Conservation (phyloP, 2,113 vertebrate species). For the Periophthalmus modestus region DNA sequence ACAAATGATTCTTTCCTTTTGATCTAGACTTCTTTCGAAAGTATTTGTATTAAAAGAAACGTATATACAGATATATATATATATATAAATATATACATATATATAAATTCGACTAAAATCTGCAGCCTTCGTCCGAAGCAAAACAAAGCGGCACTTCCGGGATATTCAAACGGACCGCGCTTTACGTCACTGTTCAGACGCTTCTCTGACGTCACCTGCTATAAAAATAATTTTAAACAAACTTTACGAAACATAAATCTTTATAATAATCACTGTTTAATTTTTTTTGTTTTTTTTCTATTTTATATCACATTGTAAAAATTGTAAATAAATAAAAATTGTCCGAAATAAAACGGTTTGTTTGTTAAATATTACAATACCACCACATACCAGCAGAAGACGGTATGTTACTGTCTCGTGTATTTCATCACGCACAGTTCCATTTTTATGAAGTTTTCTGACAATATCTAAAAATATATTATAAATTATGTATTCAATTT, state of each 20-base stretch:
- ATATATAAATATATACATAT: too few species aligned
- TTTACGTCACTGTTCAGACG: background rate
- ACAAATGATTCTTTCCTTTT: background rate
- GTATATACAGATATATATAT: background rate
- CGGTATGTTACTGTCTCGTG: background rate
- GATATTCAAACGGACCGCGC: background rate
- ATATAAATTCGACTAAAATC: too few species aligned
- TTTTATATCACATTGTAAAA: too few species aligned
- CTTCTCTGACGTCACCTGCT: background rate
- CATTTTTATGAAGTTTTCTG: too few species aligned
- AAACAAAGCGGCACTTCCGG: slow-evolving; percentile 7
- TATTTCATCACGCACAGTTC: background rate
- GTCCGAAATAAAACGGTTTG: too few species aligned
- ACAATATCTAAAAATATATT: too few species aligned
- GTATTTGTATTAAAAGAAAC: background rate
- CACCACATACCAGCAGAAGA: slow-evolving; percentile 5
- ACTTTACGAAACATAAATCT: background rate
- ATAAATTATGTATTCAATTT: too few species aligned
- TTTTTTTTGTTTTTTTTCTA: too few species aligned
- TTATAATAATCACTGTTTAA: too few species aligned
- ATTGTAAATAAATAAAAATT: too few species aligned
- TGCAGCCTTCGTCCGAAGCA: too few species aligned
- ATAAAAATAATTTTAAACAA: too few species aligned
- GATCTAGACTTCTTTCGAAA: background rate
- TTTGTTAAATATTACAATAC: background rate